Percentiles rank a stretch among this genome's conserved stretches.
These are phyloP conservation scores for Manduca sexta DNA, from an alignment of 1,140 invertebrate genomes.

Conservation along the genomic window DNA sequence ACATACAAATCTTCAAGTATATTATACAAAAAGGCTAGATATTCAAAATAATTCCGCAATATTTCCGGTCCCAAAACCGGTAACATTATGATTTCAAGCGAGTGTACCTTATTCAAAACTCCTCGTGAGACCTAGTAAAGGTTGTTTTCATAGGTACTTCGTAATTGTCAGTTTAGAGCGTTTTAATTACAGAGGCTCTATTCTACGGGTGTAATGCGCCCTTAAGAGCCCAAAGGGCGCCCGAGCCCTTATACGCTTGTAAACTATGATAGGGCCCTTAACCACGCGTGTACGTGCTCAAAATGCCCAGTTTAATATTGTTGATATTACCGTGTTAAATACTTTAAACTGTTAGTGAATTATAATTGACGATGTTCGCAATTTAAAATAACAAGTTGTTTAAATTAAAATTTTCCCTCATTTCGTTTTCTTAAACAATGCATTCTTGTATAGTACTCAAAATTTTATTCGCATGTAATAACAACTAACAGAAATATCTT, in stretches of 20 bases:
- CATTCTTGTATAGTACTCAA: too few species aligned
- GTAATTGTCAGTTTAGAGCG: conserved; percentile 61
- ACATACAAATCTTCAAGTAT: too few species aligned
- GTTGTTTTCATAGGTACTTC: conserved; percentile 30
- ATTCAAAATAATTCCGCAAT: too few species aligned
- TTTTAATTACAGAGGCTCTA: conserved; percentile 63
- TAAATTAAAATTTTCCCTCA: too few species aligned
- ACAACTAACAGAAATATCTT: too few species aligned
- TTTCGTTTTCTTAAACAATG: too few species aligned
- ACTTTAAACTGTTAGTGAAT: conserved; percentile 12
- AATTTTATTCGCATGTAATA: too few species aligned
- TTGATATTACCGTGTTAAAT: conserved; percentile 28
- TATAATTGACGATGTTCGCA: conserved; percentile 1
- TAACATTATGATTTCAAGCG: neutral
- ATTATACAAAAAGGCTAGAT: too few species aligned
- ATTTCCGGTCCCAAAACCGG: too few species aligned
- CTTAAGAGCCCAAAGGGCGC: conserved; percentile 44
- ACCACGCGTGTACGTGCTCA: conserved; percentile 18
- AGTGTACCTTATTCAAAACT: neutral
- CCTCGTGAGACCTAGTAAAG: neutral
- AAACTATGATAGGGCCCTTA: conserved; percentile 44
- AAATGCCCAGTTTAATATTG: conserved; percentile 19
- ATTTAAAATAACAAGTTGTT: too few species aligned
- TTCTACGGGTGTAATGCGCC: conserved; percentile 55
- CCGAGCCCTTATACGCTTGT: conserved; percentile 39